Evolutionary conservation across 2,888 invertebrate species (phyloP), one percentile per base, ranked within the genome.

Genomic region (Calameuta idolon): DNA sequence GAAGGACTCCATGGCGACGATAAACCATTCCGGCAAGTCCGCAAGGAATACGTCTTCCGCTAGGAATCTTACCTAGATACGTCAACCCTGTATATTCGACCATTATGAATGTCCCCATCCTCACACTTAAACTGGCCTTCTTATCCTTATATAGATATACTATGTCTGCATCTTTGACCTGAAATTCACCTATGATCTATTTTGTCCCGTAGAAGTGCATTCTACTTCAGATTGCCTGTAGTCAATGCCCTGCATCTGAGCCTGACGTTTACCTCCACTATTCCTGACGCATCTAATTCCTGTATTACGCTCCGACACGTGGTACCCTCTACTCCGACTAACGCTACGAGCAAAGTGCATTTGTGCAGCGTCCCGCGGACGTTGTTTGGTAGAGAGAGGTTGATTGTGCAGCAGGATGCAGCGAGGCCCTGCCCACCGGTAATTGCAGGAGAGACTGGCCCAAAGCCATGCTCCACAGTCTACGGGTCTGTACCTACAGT

Each of bases 391-490:
- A 34, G 73, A 75, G 79, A 68, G 79, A 78, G 80, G 79, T 81
- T 80, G 79, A 81, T 75, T 75, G 81, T 80, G 81, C 71, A 76
- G 76, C 69, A 78, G 81, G 78, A 81, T 81, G 81, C 81, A 81
- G 80, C 23, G 79, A 83, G 83, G 82, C 83, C 76, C 81, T 83
- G 81, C 81, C 81, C 83, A 80, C 78, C 84, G 81, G 84, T 87
- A 88, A 88, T 87, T 88, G 87, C 86, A 76, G 79, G 79, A 83
- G 84, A 87, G 84, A 81, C 82, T 80, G 84, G 82, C 78, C 85
- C 76, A 78, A 81, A 55, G 55, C 55, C 55, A 55, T 55, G 23
- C 55, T 55, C 55, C 55, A 55, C 55, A 55, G 55, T 55, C 55
- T 55, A 9, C 23, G 23, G 55, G 55, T 55, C 55, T 23, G 2